Evolutionary conservation across 2,888 invertebrate genomes (phyloP).

Genomic region (Dolichopus griseipennis): DNA sequence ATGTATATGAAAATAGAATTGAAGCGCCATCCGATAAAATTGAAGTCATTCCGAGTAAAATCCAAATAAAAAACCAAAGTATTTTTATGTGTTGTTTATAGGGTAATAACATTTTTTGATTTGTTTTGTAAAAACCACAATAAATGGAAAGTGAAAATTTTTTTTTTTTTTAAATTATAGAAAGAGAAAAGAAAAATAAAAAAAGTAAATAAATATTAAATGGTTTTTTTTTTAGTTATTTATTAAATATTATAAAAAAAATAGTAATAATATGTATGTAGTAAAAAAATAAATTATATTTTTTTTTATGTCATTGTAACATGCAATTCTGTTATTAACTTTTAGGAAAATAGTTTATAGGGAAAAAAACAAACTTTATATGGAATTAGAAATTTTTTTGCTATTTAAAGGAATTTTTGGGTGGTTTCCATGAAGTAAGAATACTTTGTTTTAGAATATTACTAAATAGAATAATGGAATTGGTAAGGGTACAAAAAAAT

Average conservation of each 20-base stretch:
- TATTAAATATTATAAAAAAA: neutral
- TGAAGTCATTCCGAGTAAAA: neutral
- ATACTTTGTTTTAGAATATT: too few relatives aligned
- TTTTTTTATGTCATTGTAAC: neutral
- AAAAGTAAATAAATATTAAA: neutral
- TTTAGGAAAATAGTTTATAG: too few relatives aligned
- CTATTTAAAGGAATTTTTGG: too few relatives aligned
- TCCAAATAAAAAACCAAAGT: neutral
- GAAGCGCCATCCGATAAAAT: too few relatives aligned
- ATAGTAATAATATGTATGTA: neutral
- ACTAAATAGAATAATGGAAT: too few relatives aligned
- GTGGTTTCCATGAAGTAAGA: too few relatives aligned
- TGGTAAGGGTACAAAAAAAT: too few relatives aligned
- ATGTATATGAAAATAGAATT: too few relatives aligned
- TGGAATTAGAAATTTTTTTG: too few relatives aligned
- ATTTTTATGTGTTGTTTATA: neutral
- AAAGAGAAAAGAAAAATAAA: neutral
- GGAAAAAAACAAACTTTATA: too few relatives aligned
- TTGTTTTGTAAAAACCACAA: too few relatives aligned
- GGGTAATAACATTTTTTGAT: neutral
- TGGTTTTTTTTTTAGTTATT: too few relatives aligned
- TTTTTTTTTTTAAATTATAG: neutral
- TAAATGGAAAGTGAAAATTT: neutral
- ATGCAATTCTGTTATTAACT: neutral
- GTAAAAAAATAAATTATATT: neutral